Conservation (phyloP, 2,113 vertebrate genomes). For the Bos javanicus region DNA sequence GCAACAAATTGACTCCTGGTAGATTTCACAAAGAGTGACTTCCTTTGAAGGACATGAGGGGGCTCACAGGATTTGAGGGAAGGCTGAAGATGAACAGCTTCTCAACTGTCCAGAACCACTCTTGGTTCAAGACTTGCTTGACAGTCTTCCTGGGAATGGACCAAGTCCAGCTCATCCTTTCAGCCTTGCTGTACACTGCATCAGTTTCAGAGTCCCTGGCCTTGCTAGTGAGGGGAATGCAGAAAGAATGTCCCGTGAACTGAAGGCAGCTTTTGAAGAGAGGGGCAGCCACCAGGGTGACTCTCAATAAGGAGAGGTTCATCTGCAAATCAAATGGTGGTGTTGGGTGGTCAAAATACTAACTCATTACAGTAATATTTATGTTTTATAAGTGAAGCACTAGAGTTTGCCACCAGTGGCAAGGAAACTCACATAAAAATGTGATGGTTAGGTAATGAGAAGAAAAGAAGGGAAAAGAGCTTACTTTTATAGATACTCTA, state of each 20-base stretch:
- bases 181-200: neutral
- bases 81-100: neutral
- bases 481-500: conserved; percentile 5
- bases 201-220: neutral
- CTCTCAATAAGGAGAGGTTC: neutral
- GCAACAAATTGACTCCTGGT: neutral
- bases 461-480: neutral
- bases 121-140: rapidly evolving
- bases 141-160: neutral
- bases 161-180: neutral
- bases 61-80: too few species aligned
- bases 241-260: neutral
- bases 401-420: neutral
- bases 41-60: neutral
- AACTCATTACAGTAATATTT: neutral
- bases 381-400: neutral
- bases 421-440: conserved; percentile 1
- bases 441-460: neutral
- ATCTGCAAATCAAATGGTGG: neutral
- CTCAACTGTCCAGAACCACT: neutral
- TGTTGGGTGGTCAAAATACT: neutral
- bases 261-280: neutral
- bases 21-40: neutral
- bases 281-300: neutral
- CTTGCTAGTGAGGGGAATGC: neutral